These are phyloP conservation scores for Carcina quercana DNA, from an alignment of 2,888 invertebrate genomes.

Conservation along the genomic window DNA sequence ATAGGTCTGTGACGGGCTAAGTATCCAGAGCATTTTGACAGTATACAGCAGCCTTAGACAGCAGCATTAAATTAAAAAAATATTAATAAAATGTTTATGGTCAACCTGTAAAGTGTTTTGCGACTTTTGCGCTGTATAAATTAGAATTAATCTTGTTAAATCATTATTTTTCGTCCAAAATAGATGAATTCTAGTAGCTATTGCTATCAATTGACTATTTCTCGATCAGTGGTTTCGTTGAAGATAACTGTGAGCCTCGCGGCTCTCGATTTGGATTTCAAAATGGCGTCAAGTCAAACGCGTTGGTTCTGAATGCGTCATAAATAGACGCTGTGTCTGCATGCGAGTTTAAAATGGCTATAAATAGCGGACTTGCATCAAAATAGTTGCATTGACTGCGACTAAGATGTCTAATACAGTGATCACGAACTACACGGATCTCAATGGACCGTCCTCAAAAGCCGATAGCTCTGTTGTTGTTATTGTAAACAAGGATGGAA, in stretches of 20 bases:
- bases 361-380: constrained; percentile 57
- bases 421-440: constrained; percentile 69
- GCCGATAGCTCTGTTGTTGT: constrained; percentile 85
- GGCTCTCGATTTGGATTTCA: constrained; percentile 18
- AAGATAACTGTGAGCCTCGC: not conserved
- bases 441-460: constrained; percentile 67
- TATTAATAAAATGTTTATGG: too few species aligned
- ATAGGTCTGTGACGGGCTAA: too few species aligned
- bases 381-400: constrained; percentile 40
- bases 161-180: too few species aligned
- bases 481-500: constrained; percentile 91
- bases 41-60: too few species aligned
- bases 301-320: constrained; percentile 52
- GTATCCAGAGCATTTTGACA: too few species aligned
- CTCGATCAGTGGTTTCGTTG: too few species aligned
- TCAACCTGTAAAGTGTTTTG: too few species aligned
- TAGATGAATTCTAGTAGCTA: too few species aligned
- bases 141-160: too few species aligned
- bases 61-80: too few species aligned
- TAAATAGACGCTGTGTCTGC: constrained; percentile 61
- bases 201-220: too few species aligned
- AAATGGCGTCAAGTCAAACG: constrained; percentile 64
- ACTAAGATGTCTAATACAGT: constrained; percentile 71
- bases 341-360: constrained; percentile 40
- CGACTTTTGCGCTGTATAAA: too few species aligned